Evolutionary conservation across 2,113 vertebrate genomes (phyloP), one percentile per base, ranked within the genome.

Genomic region (Rana temporaria): DNA sequence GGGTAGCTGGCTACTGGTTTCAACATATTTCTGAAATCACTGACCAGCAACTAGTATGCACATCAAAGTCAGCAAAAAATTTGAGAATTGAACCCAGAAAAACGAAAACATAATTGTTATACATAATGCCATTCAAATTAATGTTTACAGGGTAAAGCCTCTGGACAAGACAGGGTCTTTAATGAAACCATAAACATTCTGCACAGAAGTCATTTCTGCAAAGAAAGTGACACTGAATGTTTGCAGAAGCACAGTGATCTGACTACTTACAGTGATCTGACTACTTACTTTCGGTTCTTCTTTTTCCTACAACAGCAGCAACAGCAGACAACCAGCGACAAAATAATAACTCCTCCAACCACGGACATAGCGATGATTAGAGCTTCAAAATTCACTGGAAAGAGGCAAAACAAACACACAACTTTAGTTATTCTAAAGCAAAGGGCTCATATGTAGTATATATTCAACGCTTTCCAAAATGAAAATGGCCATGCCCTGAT

Each of bases 351-450:
- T 3, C 89, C 97, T 55, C 93, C 96, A 8, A 96, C 16, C 86
- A 98, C 96, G 0, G 97, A 93, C 90, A 99, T 85, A 0, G 95
- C 85, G 73, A 99, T 98, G 63, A 98, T 99, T 88, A 99, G 48
- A 0, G 88, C 93, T 93, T 98, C 95, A 34, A 99, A 99, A 90
- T 99, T 97, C 88, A 99, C 98, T 99, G 64, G 4, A 87, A 82
- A 32, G n/a, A n/a, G n/a, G 34, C 4, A 82, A 68, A 32, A 53
- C 2, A 78, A 68, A 32, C 14, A 74, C 6, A 48, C 42, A 12
- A 9, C 14, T 48, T 6, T 48, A 48, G 1, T 14, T 48, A n/a
- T 48, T 38, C 34, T 38, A 8, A 38, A 38, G 34, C 4, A 5
- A 38, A 38, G 34, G 34, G 7, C 4, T 8, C 8, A 11, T 8